Evolutionary conservation across 2,888 invertebrate genomes (phyloP), one percentile per base, ranked within the genome.

Genomic region (Orchesella flavescens): DNA sequence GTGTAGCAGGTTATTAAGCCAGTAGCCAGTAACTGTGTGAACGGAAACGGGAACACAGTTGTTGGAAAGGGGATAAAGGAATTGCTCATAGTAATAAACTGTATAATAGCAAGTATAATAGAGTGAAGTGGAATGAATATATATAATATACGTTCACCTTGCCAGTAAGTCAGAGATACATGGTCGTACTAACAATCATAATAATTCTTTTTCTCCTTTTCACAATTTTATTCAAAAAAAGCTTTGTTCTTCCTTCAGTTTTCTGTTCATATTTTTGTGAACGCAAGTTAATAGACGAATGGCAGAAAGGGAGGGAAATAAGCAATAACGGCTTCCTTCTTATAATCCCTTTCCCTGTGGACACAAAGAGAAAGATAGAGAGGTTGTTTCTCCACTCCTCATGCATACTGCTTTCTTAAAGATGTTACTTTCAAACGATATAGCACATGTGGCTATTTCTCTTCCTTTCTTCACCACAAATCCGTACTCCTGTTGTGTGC

Each of bases 271-370:
- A 53, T 57, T 57, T 57, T 19, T 57, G 10, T 53, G n/a, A 4
- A 34, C 34, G 34, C 7, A 7, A 34, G 34, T 7, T 34, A 34
- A 7, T 7, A 34, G 66, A 44, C 59, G 66, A 63, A 65, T 66
- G 55, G 66, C 24, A 46, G 49, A 55, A 73, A 59, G 75, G 71
- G 34, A 63, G 63, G 81, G 81, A 82, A 82, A 82, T 76, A 82
- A 82, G 82, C 76, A 82, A 82, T 82, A 82, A 82, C 63, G 74
- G 76, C 71, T 76, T 82, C 74, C 82, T 23, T 72, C 76, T 76
- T 79, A 76, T 76, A 82, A 82, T 82, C 82, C 82, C 76, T 76
- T 82, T 76, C 82, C 76, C 82, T 72, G 71, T 82, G 82, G 82
- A 71, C 55, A 59, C 19, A 44, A 63, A 63, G 65, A 72, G 57